phyloP scores from a whole-genome alignment of 2,797 vertebrate genomes.

The Brachyrhaphis roseni region DNA sequence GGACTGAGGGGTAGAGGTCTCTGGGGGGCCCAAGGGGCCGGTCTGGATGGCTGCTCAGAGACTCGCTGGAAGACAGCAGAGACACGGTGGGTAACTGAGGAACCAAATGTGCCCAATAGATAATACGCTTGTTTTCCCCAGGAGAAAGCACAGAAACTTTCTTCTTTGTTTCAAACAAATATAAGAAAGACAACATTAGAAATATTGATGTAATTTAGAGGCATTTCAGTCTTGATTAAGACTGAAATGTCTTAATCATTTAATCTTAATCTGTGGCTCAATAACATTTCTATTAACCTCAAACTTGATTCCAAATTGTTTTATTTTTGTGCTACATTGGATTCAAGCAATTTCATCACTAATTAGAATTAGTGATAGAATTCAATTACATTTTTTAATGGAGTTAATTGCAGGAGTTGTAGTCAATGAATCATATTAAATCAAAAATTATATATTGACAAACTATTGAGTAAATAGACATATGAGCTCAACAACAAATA shows the following conservation, averaged over 20 bases:
- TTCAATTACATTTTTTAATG: too few relatives aligned
- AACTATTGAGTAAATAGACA: too few relatives aligned
- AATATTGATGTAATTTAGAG: slow-evolving; percentile 5
- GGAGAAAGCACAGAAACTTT: neutral
- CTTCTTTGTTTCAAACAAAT: slow-evolving; percentile 7
- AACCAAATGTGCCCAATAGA: neutral
- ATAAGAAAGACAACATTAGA: slow-evolving; percentile 15
- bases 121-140: neutral
- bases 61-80: slow-evolving; percentile 52
- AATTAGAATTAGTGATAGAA: neutral
- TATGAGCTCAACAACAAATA: too few relatives aligned
- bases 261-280: neutral
- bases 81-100: neutral
- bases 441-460: too few relatives aligned
- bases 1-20: slow-evolving; percentile 87
- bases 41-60: slow-evolving; percentile 66
- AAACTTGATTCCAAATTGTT: neutral
- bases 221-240: neutral
- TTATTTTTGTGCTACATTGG: neutral
- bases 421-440: too few relatives aligned
- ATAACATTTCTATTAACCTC: neutral
- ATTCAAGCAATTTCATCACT: neutral
- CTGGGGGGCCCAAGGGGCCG: slow-evolving; percentile 78
- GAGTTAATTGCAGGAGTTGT: too few relatives aligned
- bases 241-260: too few relatives aligned